Evolutionary conservation across 2,888 invertebrate genomes (phyloP).

Genomic region (Bhutanitis thaidina): DNA sequence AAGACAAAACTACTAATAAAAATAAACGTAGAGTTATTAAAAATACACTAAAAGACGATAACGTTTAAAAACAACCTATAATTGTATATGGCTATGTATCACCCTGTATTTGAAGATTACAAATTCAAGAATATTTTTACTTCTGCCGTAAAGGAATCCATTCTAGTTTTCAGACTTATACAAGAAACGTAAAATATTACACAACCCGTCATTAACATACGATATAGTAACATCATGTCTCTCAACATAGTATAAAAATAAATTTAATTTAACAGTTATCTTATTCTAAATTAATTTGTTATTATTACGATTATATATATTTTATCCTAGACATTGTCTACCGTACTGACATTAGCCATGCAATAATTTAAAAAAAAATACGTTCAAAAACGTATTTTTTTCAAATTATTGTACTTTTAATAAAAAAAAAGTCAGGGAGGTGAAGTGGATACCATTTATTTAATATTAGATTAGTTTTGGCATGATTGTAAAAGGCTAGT

Average conservation of each 20-base stretch:
- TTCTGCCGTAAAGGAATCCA: background rate
- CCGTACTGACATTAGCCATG: background rate
- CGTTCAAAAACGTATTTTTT: too few species aligned
- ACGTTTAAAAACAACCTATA: constrained; percentile 23
- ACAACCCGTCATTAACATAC: constrained; percentile 22
- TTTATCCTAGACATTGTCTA: background rate
- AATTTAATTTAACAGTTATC: constrained; percentile 21
- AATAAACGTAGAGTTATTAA: too few species aligned
- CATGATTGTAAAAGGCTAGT: too few species aligned
- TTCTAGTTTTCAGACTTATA: background rate
- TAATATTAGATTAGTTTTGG: too few species aligned
- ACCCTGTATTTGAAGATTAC: constrained; percentile 50
- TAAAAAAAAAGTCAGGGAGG: too few species aligned
- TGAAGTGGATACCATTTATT: too few species aligned
- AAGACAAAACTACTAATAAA: too few species aligned
- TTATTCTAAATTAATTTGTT: background rate
- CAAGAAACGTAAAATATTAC: constrained; percentile 6
- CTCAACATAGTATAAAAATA: constrained; percentile 26
- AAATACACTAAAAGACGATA: too few species aligned
- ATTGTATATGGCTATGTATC: constrained; percentile 50
- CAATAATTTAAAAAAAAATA: background rate
- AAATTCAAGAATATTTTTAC: background rate
- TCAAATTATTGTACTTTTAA: too few species aligned
- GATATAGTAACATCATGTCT: constrained; percentile 20
- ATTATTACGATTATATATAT: background rate